Evolutionary conservation across 2,113 vertebrate genomes (phyloP), one percentile per base, ranked within the genome.

Genomic region (Myiagra hebetior): DNA sequence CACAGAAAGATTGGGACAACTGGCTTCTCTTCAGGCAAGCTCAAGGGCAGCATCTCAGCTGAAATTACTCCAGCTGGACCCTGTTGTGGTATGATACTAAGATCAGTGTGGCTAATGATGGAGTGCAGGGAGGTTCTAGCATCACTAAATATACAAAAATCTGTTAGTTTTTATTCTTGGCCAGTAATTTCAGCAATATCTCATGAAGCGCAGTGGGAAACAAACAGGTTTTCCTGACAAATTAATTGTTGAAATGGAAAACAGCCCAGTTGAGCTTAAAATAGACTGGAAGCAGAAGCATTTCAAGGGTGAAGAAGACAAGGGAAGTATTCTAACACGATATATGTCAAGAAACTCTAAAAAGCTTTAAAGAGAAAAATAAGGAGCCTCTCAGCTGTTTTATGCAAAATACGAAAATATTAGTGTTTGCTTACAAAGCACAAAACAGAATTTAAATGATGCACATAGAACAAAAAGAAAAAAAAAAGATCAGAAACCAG

Each of bases 381-480:
- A 87, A 92, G 59, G 49, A 93, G 42, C 87, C 47, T 91, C 65
- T 75, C 19, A 84, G 75, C 64, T 86, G 49, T 83, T 69, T 90
- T 75, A 73, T 87, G 47, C 52, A 93, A 92, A 91, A 94, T 30
- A 59, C 37, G 87, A 94, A 94, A 98, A 86, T 91, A 93, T 93
- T 88, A 91, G 69, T 59, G 74, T 69, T 91, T 8, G 14, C 67
- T 97, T 96, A 95, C 89, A 94, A 89, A 91, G 89, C 89, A 73
- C 63, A 84, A 94, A 96, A 93, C 95, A 68, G 93, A 94, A 93
- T 97, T 95, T 93, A 95, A 97, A 97, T 96, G n/a, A 96, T 85
- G 75, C 64, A 85, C 2, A 7, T 41, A 86, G 95, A 60, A 94
- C 91, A 81, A 75, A 92, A 86, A 77, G 33, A 59, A 87, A 86